Evolutionary conservation across 2,888 invertebrate species (phyloP), one percentile per base, ranked within the genome.

Genomic region (Encarsia formosa): DNA sequence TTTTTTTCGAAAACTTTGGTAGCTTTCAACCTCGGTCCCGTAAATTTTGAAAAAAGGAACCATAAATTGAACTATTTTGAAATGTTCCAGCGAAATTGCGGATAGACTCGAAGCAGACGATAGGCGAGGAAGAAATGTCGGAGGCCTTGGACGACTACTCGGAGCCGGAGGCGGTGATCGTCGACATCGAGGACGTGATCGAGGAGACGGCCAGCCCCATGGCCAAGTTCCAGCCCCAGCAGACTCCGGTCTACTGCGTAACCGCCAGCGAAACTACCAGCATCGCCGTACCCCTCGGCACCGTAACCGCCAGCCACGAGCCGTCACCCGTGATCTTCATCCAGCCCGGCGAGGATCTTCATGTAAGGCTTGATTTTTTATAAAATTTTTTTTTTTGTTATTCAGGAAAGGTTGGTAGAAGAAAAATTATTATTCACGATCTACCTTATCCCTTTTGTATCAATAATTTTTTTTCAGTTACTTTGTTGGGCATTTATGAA

Each of bases 151-250:
- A 71, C n/a, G 72, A 71, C 44, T n/a, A n/a, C n/a, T 72, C 69
- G 5, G 80, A 82, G 35, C 86, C 88, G 0, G 87, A 86, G 61
- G 89, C 89, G 1, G 80, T 89, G 1, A 80, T 89, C 52, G 87
- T 89, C 0, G 89, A 89, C 67, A 84, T 90, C 4, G 89, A 89
- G 69, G 88, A 87, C 61, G 86, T 87, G 49, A 85, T 87, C 48
- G 82, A 87, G 39, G 88, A 88, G 73, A 88, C 88, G 0, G 87
- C 88, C 1, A 85, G 87, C 6, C 85, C 87, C 0, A 74, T 89
- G 48, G 75, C 84, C 41, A 82, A 84, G 1, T 79, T 83, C 4
- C 79, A 81, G 15, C 83, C 82, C 3, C 83, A 84, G 29, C 87
- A 88, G 65, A 85, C 84, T 34, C 87, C 88, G 0, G 79, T 89